Percentiles rank a stretch among this genome's conserved stretches.
phyloP scores from a whole-genome alignment of 2,888 invertebrate genomes.

The Nephrotoma flavescens region DNA sequence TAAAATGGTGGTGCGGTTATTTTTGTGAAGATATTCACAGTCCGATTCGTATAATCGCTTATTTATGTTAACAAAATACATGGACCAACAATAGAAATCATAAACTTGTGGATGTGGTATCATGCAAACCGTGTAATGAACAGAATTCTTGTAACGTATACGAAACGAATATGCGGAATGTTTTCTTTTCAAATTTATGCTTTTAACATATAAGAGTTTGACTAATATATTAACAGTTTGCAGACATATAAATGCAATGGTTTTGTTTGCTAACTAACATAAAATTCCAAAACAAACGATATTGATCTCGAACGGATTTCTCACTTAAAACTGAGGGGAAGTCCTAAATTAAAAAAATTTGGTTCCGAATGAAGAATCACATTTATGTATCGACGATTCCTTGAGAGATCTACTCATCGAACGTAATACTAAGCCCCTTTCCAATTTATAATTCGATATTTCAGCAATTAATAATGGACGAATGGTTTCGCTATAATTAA shows the following conservation, averaged over 20 bases:
- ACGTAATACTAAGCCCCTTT: no score
- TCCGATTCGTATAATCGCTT: neutral
- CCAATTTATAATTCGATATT: no score
- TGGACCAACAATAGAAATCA: neutral
- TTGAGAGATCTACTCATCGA: no score
- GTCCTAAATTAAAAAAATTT: no score
- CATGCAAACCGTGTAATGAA: neutral
- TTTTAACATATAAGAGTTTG: neutral
- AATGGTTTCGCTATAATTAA: no score
- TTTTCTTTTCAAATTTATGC: neutral
- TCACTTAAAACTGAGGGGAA: no score
- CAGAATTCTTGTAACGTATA: neutral
- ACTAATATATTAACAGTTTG: neutral
- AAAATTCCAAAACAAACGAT: no score
- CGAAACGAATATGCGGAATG: neutral
- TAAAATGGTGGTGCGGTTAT: neutral
- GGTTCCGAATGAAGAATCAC: no score
- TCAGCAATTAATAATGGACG: no score
- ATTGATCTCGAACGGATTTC: no score
- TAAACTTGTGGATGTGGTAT: neutral
- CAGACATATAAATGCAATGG: neutral
- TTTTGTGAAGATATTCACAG: neutral
- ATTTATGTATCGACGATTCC: no score
- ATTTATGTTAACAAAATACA: neutral
- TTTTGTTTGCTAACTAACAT: neutral